Base-by-base conservation (phyloP, 37 sponge, comb jelly and placozoan genomes). In the Spongilla lacustris region DNA sequence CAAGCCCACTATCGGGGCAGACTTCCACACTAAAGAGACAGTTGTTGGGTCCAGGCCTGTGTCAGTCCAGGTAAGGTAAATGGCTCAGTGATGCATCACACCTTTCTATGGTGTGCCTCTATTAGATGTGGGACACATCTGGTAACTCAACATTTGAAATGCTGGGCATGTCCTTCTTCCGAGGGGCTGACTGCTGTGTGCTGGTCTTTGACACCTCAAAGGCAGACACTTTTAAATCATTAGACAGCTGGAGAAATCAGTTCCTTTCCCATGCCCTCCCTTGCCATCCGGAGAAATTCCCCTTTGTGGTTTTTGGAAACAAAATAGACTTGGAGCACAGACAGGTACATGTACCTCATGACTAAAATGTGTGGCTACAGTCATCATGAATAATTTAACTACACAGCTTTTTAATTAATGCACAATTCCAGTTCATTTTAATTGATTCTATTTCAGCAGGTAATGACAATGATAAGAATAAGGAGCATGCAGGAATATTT, bases 251-350 rank as follows among this genome's bases (percentile, higher is more conserved):
- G 58, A 58, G 58, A 17, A 17, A 58, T 17, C 19, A 58, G 21
- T 58, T 58, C 19, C 58, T 58, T 58, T 1, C 11, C 11, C 58
- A 19, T 17, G 58, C 58, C 58, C 4, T 8, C 19, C 58, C 58
- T 17, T 13, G 58, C 0, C 14, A 1, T 17, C 58, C 58, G 11
- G 58, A 58, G 58, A 58, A 58, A 14, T 58, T 58, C 58, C 58
- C 58, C 14, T 58, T 58, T 58, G 58, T 58, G 19, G 58, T 58
- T 6, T 1, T 58, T 1, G 58, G 58, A 8, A 58, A 17, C 58
- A 58, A 58, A 17, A 14, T 58, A 17, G 58, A 58, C 58, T 58
- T 58, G 58, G 19, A 58, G 31, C 93, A 93, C 87, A 87, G 98
- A 90, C 88, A 90, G 89, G 89, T 91, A 58, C 2, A 27, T 76